These are phyloP conservation scores for Bos taurus DNA, from an alignment of 2,113 vertebrate species.

Conservation along the genomic window DNA sequence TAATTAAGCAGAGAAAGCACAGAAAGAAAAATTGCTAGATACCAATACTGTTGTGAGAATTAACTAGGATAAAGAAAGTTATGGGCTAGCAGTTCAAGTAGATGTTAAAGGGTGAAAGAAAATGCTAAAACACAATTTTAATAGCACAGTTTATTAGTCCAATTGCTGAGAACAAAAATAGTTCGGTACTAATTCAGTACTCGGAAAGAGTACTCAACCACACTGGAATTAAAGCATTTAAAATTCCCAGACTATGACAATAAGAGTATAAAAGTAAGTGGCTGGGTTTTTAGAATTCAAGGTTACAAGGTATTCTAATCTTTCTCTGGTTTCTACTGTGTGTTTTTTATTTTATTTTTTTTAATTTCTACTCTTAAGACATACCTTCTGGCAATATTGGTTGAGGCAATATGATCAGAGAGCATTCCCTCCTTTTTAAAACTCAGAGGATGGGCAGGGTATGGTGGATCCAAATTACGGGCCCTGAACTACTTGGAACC, in stretches of 20 bases:
- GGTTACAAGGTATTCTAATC: not conserved
- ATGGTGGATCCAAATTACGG: not conserved
- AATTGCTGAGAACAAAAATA: not conserved
- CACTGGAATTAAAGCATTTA: constrained; percentile 2
- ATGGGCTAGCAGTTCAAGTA: not conserved
- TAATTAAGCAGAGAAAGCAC: not conserved
- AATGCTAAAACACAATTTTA: constrained; percentile 15
- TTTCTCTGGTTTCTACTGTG: not conserved
- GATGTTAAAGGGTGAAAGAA: not conserved
- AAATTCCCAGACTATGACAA: not conserved
- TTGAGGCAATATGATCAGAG: not conserved
- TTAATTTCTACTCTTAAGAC: not conserved
- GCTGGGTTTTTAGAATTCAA: not conserved
- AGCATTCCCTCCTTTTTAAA: not conserved
- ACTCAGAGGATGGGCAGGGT: not conserved
- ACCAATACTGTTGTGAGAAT: not conserved
- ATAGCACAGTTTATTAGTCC: not conserved
- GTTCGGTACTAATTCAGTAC: not conserved
- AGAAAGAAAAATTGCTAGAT: not conserved
- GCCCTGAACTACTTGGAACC: not conserved
- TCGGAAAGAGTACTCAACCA: not conserved
- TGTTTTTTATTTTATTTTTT: not conserved
- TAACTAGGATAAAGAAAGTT: not conserved
- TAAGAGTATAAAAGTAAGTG: not conserved
- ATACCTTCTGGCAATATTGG: not conserved